Base-by-base conservation (phyloP, 2,888 invertebrate species). In the Laspeyria flexula region DNA sequence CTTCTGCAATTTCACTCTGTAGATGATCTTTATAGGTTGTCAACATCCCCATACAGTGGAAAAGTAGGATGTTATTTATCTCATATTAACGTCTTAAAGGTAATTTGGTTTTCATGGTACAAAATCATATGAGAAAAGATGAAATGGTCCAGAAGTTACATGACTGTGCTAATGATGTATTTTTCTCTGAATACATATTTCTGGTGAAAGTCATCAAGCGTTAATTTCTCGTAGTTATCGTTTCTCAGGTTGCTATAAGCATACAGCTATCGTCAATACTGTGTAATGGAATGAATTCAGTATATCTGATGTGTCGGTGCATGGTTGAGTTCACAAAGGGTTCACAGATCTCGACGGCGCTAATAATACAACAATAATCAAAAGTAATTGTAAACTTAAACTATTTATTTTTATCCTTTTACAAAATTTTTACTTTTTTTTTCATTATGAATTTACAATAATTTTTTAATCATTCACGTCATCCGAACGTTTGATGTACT, bases 381-480 rank as follows among this genome's bases (percentile, higher is more conserved):
- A 87, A 74, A 81, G 71, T 85, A 81, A 79, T 85, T 83, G 81
- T 90, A 83, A 87, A 88, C 90, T 90, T 90, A 90, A 87, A 90
- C 88, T 90, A 88, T 91, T 90, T 91, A 90, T 90, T 90, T 90
- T 89, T 80, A 83, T 87, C 80, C 86, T 89, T 86, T 87, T 90
- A 90, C 89, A 90, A 90, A 90, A 88, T 85, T 66, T 66, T 86
- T 84, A 82, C 80, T 81, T 82, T 69, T 64, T 81, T 82, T 69
- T 64, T 69, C 62, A 78, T 80, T 75, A 79, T 79, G 88, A 87
- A 86, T 89, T 90, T 89, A 90, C 90, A 90, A 89, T 88, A 87
- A 83, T 80, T 84, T n/a, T 83, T 73, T 53, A 64, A 66, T 61
- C 59, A 68, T 65, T 55, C 66, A 72, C 75, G 69, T 77, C 65